Percentiles rank a stretch among this genome's conserved stretches.
Conservation (phyloP, 2,888 invertebrate species). For the Lithophane leautieri region DNA sequence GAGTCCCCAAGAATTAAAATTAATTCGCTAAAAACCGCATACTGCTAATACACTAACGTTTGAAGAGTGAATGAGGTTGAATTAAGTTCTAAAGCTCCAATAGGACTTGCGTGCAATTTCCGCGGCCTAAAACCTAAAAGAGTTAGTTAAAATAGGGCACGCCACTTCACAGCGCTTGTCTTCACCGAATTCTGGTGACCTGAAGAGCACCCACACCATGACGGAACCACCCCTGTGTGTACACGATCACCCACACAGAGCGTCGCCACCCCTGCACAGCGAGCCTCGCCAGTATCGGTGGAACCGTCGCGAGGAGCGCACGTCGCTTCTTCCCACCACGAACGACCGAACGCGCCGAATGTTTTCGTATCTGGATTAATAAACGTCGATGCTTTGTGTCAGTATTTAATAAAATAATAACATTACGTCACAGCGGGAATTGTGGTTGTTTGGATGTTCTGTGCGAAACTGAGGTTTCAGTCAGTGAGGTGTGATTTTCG, state of each 20-base stretch:
- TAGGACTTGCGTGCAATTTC: slow-evolving; percentile 57
- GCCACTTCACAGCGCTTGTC: slow-evolving; percentile 79
- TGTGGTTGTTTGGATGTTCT: slow-evolving; percentile 59
- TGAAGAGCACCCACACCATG: slow-evolving; percentile 82
- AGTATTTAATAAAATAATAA: slow-evolving; percentile 62
- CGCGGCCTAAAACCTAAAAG: slow-evolving; percentile 61
- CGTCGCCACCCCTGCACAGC: slow-evolving; percentile 68
- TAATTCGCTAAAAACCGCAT: slow-evolving; percentile 56
- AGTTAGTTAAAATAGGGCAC: slow-evolving; percentile 80
- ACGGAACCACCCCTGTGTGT: slow-evolving; percentile 72
- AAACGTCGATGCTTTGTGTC: slow-evolving; percentile 66
- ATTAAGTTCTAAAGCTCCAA: slow-evolving; percentile 15
- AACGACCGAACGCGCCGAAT: slow-evolving; percentile 69
- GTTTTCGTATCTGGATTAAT: slow-evolving; percentile 66
- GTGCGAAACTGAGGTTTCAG: slow-evolving; percentile 60
- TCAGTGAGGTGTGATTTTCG: slow-evolving; percentile 67
- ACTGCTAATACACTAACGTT: slow-evolving; percentile 53
- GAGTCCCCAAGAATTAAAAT: slow-evolving; percentile 59
- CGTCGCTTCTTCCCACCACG: slow-evolving; percentile 63
- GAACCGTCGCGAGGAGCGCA: slow-evolving; percentile 66
- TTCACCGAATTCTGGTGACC: slow-evolving; percentile 88
- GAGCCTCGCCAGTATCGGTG: slow-evolving; percentile 76
- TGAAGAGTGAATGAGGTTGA: slow-evolving; percentile 20
- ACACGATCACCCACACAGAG: slow-evolving; percentile 65
- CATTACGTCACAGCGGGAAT: slow-evolving; percentile 59